Evolutionary conservation across 2,797 vertebrate genomes (phyloP).

Genomic region (Xiphorhynchus erythropygius): DNA sequence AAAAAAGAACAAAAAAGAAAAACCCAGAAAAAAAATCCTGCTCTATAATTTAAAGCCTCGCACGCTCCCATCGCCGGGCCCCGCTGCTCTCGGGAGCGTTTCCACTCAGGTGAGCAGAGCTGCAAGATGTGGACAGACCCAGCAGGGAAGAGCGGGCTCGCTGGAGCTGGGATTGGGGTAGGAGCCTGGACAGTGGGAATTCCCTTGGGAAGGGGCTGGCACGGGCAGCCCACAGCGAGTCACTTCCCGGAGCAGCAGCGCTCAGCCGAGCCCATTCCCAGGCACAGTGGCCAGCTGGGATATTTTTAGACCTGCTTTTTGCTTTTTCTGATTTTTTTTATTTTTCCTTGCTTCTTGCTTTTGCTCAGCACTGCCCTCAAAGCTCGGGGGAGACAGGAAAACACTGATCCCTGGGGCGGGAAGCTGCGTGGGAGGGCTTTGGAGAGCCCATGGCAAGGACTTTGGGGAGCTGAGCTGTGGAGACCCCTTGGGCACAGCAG

Average conservation of each 20-base stretch:
- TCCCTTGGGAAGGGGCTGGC: not conserved
- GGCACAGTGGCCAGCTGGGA: not conserved
- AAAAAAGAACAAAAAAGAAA: not conserved
- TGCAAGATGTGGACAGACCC: not conserved
- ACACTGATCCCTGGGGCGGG: not conserved
- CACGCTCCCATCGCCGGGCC: not conserved
- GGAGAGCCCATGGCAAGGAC: accelerated
- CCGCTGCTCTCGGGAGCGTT: not conserved
- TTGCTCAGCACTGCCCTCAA: not conserved
- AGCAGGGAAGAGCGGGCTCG: accelerated
- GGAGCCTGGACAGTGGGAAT: accelerated
- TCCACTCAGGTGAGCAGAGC: slow-evolving; percentile 36
- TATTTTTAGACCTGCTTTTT: slow-evolving; percentile 41
- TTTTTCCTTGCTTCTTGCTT: not conserved
- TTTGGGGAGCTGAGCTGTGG: accelerated
- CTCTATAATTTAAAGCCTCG: slow-evolving; percentile 73
- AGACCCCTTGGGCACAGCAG: too few relatives aligned
- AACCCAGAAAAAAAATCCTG: not conserved
- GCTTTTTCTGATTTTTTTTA: not conserved
- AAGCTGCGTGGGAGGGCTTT: not conserved
- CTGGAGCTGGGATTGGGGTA: not conserved
- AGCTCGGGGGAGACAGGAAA: not conserved
- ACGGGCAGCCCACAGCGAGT: not conserved
- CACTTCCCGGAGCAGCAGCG: not conserved
- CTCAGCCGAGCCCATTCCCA: not conserved